Evolutionary conservation across 2,797 vertebrate genomes (phyloP).

Genomic region (Poeciliopsis presidionis): DNA sequence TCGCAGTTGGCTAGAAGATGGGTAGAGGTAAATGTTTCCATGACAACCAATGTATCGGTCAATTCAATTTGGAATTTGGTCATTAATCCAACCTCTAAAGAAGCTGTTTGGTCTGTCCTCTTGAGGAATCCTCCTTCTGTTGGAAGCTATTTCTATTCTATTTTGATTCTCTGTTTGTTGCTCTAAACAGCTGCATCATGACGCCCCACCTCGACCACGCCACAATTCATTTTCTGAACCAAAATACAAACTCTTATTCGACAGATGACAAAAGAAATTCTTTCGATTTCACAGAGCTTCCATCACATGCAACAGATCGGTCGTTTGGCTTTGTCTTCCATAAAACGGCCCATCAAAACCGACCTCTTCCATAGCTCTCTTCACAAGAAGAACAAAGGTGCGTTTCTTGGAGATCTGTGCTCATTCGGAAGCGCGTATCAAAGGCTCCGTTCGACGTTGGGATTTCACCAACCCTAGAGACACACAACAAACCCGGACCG

Average conservation of each 20-base stretch:
- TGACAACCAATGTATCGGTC: background rate
- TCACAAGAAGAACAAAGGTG: conserved; percentile 50
- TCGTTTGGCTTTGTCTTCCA: background rate
- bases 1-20: background rate
- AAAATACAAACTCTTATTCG: conserved; percentile 2
- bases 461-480: conserved; percentile 48
- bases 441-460: conserved; percentile 50
- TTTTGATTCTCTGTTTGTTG: background rate
- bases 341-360: background rate
- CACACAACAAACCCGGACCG: conserved; percentile 39
- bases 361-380: conserved; percentile 14
- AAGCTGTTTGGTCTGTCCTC: background rate
- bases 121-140: no score
- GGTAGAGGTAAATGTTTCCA: background rate
- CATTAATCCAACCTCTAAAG: background rate
- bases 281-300: conserved; percentile 1
- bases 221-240: background rate
- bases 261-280: background rate
- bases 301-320: background rate
- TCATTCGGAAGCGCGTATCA: conserved; percentile 55
- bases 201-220: no score
- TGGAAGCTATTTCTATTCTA: background rate
- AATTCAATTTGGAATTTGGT: background rate
- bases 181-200: background rate
- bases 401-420: conserved; percentile 44